Evolutionary conservation across 2,888 invertebrate species (phyloP).

Genomic region (Erebia ligea): DNA sequence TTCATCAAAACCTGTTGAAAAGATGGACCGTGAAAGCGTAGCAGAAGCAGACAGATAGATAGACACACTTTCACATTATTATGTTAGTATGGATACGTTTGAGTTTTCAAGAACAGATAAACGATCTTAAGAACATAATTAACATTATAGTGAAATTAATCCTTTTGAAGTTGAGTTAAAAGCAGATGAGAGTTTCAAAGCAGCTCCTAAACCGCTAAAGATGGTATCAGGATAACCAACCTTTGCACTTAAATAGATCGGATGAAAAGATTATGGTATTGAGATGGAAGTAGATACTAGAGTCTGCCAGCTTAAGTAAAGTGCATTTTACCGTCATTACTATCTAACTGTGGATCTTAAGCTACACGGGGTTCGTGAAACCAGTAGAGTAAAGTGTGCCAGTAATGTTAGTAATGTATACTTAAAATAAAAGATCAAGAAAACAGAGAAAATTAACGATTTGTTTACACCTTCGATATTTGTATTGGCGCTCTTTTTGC

Average conservation of each 20-base stretch:
- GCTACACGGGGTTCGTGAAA: not conserved
- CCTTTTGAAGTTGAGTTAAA: not conserved
- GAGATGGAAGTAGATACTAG: conserved; percentile 12
- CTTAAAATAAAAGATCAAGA: not conserved
- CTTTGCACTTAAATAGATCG: conserved; percentile 28
- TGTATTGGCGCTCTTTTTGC: no score
- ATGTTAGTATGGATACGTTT: no score
- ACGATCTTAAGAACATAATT: no score
- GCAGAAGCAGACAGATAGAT: no score
- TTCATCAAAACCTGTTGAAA: no score
- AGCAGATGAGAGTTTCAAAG: not conserved
- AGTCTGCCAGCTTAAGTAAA: conserved; percentile 1
- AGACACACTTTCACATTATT: no score
- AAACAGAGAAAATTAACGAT: not conserved
- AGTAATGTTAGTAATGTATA: not conserved
- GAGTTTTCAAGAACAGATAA: no score
- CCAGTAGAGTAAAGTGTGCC: not conserved
- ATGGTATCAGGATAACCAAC: conserved; percentile 15
- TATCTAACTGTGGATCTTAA: conserved; percentile 4
- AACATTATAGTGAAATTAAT: no score
- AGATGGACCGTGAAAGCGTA: no score
- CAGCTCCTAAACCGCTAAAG: conserved; percentile 3
- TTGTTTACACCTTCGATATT: no score
- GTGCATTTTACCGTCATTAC: conserved; percentile 18
- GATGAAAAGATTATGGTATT: conserved; percentile 13